phyloP scores from a whole-genome alignment of 1,140 invertebrate species.

The Drosophila truncata region DNA sequence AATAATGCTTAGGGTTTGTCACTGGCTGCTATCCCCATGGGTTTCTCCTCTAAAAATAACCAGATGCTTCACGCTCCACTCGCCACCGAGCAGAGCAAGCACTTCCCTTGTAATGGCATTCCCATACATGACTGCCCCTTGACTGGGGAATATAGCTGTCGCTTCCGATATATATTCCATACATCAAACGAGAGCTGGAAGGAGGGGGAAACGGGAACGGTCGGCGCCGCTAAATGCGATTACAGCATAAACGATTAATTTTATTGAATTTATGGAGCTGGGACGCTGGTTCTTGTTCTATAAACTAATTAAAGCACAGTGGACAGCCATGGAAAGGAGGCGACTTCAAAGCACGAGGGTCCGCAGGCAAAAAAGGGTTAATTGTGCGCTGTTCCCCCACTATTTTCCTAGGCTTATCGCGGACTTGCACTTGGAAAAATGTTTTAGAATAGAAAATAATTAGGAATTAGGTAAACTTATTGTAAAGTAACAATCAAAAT shows the following conservation, averaged over 20 bases:
- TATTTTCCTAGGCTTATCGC: conserved; percentile 17
- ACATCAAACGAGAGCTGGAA: conserved; percentile 24
- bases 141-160: conserved; percentile 32
- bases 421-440: conserved; percentile 12
- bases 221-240: conserved; percentile 65
- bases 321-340: conserved; percentile 38
- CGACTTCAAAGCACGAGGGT: conserved; percentile 34
- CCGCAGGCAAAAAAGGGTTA: conserved; percentile 63
- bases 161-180: conserved; percentile 23
- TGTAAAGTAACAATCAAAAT: not conserved
- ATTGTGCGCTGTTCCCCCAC: conserved; percentile 42
- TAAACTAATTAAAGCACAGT: conserved; percentile 76
- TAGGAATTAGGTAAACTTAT: too few relatives aligned
- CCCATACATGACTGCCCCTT: conserved; percentile 73
- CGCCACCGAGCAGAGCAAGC: conserved; percentile 27
- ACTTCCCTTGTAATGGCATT: conserved; percentile 68
- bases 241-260: conserved; percentile 79
- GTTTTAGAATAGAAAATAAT: not conserved
- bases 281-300: conserved; percentile 38
- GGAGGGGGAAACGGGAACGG: not conserved
- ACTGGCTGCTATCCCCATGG: not conserved
- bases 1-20: conserved; percentile 9
- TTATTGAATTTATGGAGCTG: conserved; percentile 68
- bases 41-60: conserved; percentile 42
- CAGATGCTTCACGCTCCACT: conserved; percentile 66